These are phyloP conservation scores for Hyposoter didymator DNA, from an alignment of 2,888 invertebrate species.

Conservation along the genomic window DNA sequence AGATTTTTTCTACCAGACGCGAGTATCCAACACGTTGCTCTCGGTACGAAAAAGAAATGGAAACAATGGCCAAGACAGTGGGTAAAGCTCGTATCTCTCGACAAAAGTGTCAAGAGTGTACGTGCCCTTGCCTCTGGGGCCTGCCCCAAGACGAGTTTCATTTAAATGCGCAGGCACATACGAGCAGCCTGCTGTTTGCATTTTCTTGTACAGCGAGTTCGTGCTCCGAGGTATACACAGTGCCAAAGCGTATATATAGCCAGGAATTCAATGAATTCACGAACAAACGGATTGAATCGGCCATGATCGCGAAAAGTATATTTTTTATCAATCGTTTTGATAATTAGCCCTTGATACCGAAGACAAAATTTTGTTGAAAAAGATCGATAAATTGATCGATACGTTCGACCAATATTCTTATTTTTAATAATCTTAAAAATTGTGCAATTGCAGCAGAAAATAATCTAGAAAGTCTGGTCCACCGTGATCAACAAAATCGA, in stretches of 20 bases:
- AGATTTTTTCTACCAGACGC: background rate
- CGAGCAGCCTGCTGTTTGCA: slow-evolving; percentile 62
- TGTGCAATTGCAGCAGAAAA: too few relatives aligned
- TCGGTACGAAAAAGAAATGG: background rate
- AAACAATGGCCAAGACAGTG: slow-evolving; percentile 9
- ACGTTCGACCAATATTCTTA: too few relatives aligned
- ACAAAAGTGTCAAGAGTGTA: slow-evolving; percentile 52
- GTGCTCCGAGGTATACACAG: background rate
- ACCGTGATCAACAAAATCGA: too few relatives aligned
- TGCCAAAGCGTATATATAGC: background rate
- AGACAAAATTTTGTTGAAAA: too few relatives aligned
- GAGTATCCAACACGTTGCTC: background rate
- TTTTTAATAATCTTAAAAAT: too few relatives aligned
- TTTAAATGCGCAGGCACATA: slow-evolving; percentile 79
- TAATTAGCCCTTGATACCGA: too few relatives aligned
- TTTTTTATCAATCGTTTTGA: too few relatives aligned
- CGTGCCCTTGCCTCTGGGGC: slow-evolving; percentile 63
- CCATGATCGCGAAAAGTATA: too few relatives aligned
- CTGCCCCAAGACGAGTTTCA: slow-evolving; percentile 74
- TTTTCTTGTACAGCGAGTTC: slow-evolving; percentile 52
- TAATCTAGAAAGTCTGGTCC: too few relatives aligned
- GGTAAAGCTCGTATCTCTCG: slow-evolving; percentile 32
- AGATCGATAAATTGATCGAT: too few relatives aligned
- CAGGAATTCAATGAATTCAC: slow-evolving; percentile 43
- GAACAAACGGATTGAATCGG: slow-evolving; percentile 58